Conservation (phyloP, 2,797 vertebrate genomes). For the Pseudopleuronectes americanus region DNA sequence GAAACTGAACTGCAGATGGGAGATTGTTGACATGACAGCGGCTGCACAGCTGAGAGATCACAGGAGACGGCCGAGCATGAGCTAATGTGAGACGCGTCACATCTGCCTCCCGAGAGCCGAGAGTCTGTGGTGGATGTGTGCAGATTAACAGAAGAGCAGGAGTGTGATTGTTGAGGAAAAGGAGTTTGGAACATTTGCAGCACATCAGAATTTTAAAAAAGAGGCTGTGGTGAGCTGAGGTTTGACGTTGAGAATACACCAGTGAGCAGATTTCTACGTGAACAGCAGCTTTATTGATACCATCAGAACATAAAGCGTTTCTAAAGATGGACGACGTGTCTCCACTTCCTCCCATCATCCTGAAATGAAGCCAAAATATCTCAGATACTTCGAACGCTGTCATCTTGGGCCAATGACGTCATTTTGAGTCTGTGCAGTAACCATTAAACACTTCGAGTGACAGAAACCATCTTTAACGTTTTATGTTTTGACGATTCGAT, state of each 20-base stretch:
- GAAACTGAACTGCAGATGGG: constrained; percentile 40
- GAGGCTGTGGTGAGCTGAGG: neutral
- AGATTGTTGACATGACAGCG: constrained; percentile 47
- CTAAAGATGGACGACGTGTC: too few relatives aligned
- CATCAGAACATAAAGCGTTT: neutral
- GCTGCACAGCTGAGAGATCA: constrained; percentile 58
- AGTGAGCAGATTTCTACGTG: neutral
- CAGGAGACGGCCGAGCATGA: constrained; percentile 50
- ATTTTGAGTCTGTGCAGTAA: too few relatives aligned
- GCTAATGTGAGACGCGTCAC: constrained; percentile 47
- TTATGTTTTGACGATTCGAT: too few relatives aligned
- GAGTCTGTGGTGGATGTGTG: constrained; percentile 11
- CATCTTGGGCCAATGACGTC: too few relatives aligned
- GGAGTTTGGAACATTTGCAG: neutral
- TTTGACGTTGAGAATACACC: neutral
- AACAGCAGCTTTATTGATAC: constrained; percentile 1
- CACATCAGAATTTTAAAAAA: neutral
- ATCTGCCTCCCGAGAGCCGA: constrained; percentile 54
- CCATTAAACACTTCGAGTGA: too few relatives aligned
- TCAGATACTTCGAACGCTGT: too few relatives aligned
- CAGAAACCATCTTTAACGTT: too few relatives aligned
- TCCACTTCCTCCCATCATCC: too few relatives aligned
- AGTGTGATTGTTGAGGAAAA: neutral
- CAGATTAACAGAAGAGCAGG: constrained; percentile 1
- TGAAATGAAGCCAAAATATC: too few relatives aligned